Evolutionary conservation across 1,140 invertebrate genomes (phyloP).

Genomic region (Semibalanus balanoides): DNA sequence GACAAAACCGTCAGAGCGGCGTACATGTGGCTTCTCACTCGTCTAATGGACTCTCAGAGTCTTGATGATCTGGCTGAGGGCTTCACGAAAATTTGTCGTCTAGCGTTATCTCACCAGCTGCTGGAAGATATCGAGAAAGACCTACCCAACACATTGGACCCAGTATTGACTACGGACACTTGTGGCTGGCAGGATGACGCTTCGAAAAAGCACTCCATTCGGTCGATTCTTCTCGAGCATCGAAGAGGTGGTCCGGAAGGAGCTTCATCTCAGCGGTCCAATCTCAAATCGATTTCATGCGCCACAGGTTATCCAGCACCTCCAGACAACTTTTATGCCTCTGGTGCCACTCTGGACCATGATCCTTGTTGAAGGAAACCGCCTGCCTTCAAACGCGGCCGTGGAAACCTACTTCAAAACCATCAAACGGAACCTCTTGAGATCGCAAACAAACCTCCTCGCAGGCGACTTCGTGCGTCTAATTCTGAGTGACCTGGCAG

Average conservation of each 20-base stretch:
- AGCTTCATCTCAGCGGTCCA: not conserved
- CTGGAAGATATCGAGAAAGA: no score
- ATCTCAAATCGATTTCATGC: not conserved
- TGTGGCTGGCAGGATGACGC: not conserved
- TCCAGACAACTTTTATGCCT: not conserved
- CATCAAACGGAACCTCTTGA: not conserved
- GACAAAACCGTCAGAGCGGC: no score
- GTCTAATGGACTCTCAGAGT: no score
- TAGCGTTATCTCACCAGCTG: no score
- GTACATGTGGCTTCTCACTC: no score
- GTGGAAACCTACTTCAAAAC: not conserved
- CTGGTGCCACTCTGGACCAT: not conserved
- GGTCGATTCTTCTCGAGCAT: not conserved
- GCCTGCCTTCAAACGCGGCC: not conserved
- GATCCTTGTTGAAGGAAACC: not conserved
- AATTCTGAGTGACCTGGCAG: not conserved
- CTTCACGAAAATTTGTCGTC: no score
- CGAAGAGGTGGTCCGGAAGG: not conserved
- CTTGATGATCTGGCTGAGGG: no score
- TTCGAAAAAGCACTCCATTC: not conserved
- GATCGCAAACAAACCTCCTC: not conserved
- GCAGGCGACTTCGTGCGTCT: not conserved
- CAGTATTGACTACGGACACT: no score
- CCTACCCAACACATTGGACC: no score
- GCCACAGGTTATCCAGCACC: not conserved